phyloP scores from a whole-genome alignment of 92 coral and sea anemone species.

The Epizoanthus illoricatus region DNA sequence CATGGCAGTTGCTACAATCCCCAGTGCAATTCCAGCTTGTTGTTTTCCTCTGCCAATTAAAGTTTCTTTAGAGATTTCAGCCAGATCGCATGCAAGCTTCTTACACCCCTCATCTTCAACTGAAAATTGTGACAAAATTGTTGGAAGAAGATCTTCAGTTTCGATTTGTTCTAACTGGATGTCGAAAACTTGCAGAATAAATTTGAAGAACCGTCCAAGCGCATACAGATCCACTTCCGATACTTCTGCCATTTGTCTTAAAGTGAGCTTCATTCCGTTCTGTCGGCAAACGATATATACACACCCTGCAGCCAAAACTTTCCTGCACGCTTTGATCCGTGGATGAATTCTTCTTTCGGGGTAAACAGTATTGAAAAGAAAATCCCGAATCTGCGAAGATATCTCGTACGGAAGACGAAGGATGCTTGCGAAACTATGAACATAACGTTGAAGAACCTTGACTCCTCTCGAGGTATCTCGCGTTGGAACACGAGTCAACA shows the following conservation, averaged over 20 bases:
- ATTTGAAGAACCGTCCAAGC: conserved; percentile 47
- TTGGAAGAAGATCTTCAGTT: conserved; percentile 36
- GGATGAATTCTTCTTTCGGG: conserved; percentile 19
- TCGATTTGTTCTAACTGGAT: conserved; percentile 40
- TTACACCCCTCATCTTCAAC: conserved; percentile 47
- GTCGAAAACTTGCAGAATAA: conserved; percentile 28
- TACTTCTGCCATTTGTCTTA: conserved; percentile 57
- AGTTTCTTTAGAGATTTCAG: conserved; percentile 42
- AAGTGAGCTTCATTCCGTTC: conserved; percentile 47
- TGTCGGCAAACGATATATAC: conserved; percentile 67
- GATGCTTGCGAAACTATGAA: conserved; percentile 27
- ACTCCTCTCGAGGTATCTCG: background rate
- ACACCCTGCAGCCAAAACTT: conserved; percentile 49
- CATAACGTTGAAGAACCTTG: conserved; percentile 6
- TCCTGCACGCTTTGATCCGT: conserved; percentile 7
- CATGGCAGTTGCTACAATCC: conserved; percentile 16
- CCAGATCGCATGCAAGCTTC: conserved; percentile 48
- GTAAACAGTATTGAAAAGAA: conserved; percentile 37
- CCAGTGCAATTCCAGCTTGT: conserved; percentile 28
- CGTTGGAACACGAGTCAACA: conserved; percentile 40
- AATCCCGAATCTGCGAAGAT: conserved; percentile 26
- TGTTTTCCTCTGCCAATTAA: conserved; percentile 2
- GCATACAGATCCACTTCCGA: conserved; percentile 48
- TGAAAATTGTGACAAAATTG: conserved; percentile 54
- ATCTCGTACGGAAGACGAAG: conserved; percentile 45